Base-by-base conservation (phyloP, 2,888 invertebrate species). In the Hirudinaria manillensis region DNA sequence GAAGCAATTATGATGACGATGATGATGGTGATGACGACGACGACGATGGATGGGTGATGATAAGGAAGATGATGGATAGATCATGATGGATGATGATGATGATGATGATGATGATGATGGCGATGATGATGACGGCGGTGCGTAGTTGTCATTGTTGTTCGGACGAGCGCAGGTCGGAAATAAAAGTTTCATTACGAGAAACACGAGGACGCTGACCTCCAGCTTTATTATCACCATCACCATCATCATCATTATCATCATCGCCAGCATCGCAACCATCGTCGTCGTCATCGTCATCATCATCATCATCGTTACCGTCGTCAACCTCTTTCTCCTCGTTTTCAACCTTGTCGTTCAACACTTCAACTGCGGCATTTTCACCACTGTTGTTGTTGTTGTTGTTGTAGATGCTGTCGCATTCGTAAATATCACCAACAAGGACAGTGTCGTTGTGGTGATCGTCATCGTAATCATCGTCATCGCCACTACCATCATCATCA, bases 261-360 rank as follows among this genome's bases (percentile, higher is more conserved):
- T 68, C 68, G 4, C 32, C 66, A 45, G 67, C 68, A 27, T 74
- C 74, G 65, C 56, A n/a, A 34, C 65, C 65, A 65, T 67, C 16
- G 36, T 67, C 66, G 38, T 38, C 66, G 36, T 38, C 70, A 56
- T 75, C 75, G 61, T 71, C 51, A 32, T 75, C 61, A 61, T 61
- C 34, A 71, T 61, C 38, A 21, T 75, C 70, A 61, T 66, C 51
- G 38, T 32, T 45, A 74, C 55, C 34, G 51, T 74, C 74, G 56
- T 1, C 13, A 55, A 3, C 32, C 4, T 68, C 32, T 27, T 68
- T 34, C n/a, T 32, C 32, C 6, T 68, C 68, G 3, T 68, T 34
- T 21, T 68, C 32, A 16, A 3, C 27, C 6, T 29, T 34, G 3
- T 68, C 32, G 29, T 68, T 32, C 29, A 32, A 19, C 27, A 2